A percentile compares a stretch with the other conserved stretches of the same genome.
Evolutionary conservation across 2,797 vertebrate species (phyloP).

Genomic region (Dendrocincla tyrannina): DNA sequence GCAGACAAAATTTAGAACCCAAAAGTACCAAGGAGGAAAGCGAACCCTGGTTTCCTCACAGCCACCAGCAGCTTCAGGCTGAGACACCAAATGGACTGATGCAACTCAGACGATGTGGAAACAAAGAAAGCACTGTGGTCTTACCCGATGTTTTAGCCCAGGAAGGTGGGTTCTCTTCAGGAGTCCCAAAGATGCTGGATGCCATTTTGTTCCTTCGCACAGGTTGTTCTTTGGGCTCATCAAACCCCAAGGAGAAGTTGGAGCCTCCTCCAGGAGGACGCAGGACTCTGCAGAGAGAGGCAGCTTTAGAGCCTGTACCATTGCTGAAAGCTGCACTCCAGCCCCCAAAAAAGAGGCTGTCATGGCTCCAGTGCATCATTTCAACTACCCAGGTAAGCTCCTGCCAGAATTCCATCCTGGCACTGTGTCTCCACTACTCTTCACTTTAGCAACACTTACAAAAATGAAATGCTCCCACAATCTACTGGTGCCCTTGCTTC

Average conservation of each 20-base stretch:
- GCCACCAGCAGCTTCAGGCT: neutral
- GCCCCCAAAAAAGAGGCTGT: neutral
- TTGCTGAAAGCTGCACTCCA: neutral
- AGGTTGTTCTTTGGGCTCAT: slow-evolving; percentile 85
- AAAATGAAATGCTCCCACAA: neutral
- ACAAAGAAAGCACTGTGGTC: neutral
- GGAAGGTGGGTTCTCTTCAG: slow-evolving; percentile 86
- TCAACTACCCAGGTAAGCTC: neutral
- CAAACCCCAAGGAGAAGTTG: slow-evolving; percentile 89
- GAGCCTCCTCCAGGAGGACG: slow-evolving; percentile 94
- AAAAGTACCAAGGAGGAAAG: neutral
- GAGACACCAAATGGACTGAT: neutral
- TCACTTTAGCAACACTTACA: neutral
- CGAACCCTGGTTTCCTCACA: neutral
- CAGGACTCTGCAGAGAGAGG: slow-evolving; percentile 81
- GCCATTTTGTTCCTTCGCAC: slow-evolving; percentile 92
- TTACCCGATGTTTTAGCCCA: slow-evolving; percentile 75
- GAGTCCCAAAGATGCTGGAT: slow-evolving; percentile 92
- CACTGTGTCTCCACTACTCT: neutral
- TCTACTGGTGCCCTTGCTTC: neutral
- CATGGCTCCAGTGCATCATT: neutral
- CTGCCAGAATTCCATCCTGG: neutral
- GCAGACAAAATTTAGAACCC: neutral
- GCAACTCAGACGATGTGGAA: neutral
- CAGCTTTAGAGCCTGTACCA: neutral